Base-by-base conservation (phyloP, 2,797 vertebrate genomes). In the Semaprochilodus insignis region DNA sequence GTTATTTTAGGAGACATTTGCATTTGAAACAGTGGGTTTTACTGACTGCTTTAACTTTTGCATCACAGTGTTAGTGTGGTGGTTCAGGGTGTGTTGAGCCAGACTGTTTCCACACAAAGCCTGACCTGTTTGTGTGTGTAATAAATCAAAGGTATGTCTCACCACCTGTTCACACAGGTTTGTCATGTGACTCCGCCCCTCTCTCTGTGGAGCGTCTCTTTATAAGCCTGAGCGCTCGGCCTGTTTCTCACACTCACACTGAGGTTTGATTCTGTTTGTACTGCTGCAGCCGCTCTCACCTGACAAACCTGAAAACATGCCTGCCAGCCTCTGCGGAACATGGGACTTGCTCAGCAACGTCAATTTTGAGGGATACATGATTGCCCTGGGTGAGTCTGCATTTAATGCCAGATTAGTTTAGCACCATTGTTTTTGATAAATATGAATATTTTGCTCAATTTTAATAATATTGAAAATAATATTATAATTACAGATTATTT, bases 281-380 rank as follows among this genome's bases (percentile, higher is more conserved):
- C 62, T 63, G 23, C 67, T 59, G 31, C 34, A 31, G 21, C 54
- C 1, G 57, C 65, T 71, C 19, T 77, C 14, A 31, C 4, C 8
- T 51, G 52, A 44, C 23, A 44, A 44, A 27, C 1, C 54, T 40
- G 55, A n/a, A 60, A 88, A 90, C 75, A 97, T 97, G 97, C 92
- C 95, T n/a, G 87, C 83, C 21, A 94, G 95, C 87, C 87, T 97
- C 81, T 96, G 89, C 52, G 95, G 97, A 3, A 96, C 94, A 66
- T 97, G 97, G 97, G 96, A 96, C 62, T 92, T 97, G 40, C 75
- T 94, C 86, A 96, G 94, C 92, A 97, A 90, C 87, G 93, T 94
- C 82, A 97, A 98, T 91, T 92, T 96, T 27, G 96, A 98, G 21
- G 89, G 95, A 55, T 98, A 96, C 77, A 96, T 97, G 97, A 87